phyloP scores from a whole-genome alignment of 2,113 vertebrate species.

The Gasterosteus aculeatus region DNA sequence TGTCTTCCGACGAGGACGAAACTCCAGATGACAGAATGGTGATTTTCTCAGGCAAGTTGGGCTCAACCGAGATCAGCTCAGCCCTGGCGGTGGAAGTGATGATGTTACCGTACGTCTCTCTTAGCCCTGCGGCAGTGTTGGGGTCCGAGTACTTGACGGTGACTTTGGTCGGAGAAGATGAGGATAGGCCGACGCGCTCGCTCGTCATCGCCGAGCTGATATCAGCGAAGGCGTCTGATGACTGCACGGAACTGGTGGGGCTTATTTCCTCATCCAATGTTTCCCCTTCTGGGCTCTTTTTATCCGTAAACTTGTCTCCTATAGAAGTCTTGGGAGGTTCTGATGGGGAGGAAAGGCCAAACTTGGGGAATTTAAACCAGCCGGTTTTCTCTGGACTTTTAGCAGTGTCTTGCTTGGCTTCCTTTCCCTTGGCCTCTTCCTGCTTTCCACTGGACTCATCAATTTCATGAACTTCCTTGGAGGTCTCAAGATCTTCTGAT shows the following conservation, averaged over 20 bases:
- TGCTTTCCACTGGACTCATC: constrained; percentile 24
- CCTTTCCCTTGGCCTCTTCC: constrained; percentile 39
- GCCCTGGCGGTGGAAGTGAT: constrained; percentile 77
- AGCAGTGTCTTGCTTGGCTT: constrained; percentile 49
- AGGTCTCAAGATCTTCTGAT: constrained; percentile 42
- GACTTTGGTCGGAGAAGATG: constrained; percentile 77
- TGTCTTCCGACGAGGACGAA: constrained; percentile 78
- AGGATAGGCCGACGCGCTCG: constrained; percentile 63
- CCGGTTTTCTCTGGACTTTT: constrained; percentile 70
- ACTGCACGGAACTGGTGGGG: constrained; percentile 73
- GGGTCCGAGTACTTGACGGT: constrained; percentile 79
- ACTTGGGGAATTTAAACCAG: constrained; percentile 80
- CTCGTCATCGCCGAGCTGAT: constrained; percentile 79
- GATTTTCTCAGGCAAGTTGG: constrained; percentile 78
- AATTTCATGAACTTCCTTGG: constrained; percentile 41
- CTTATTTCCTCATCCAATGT: constrained; percentile 70
- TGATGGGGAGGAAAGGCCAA: constrained; percentile 74
- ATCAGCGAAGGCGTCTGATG: constrained; percentile 83
- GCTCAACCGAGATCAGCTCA: constrained; percentile 74
- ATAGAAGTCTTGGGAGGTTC: constrained; percentile 57
- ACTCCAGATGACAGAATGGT: constrained; percentile 74
- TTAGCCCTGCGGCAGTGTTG: constrained; percentile 30
- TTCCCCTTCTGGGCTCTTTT: constrained; percentile 56
- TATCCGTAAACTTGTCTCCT: constrained; percentile 35
- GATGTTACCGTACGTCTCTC: constrained; percentile 67